Evolutionary conservation across 2,888 invertebrate species (phyloP).

Genomic region (Drosophila cognata): DNA sequence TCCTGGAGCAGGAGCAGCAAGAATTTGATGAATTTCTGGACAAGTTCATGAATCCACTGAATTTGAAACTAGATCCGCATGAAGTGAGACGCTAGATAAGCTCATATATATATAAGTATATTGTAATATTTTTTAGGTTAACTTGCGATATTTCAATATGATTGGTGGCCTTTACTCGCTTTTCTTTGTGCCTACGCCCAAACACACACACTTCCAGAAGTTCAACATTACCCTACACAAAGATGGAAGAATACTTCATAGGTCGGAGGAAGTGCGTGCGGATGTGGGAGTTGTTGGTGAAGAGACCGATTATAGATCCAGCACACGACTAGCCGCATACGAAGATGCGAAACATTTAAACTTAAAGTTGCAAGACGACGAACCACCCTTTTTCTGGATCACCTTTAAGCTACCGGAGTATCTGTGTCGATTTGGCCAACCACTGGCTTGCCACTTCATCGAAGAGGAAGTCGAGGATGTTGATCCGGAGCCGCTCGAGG

Average conservation of each 20-base stretch:
- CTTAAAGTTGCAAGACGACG: constrained; percentile 28
- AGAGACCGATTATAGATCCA: not conserved
- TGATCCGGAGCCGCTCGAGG: not conserved
- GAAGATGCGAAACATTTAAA: not conserved
- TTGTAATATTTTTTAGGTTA: constrained; percentile 65
- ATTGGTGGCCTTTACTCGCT: constrained; percentile 81
- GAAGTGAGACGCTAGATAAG: constrained; percentile 61
- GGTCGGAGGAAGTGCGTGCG: constrained; percentile 28
- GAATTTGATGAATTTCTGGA: constrained; percentile 57
- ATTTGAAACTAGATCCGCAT: constrained; percentile 50
- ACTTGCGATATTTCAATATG: constrained; percentile 75
- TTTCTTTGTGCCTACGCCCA: constrained; percentile 72
- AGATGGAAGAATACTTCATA: constrained; percentile 49
- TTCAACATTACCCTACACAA: constrained; percentile 77
- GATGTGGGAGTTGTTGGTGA: not conserved
- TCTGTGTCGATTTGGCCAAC: constrained; percentile 77
- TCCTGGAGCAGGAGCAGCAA: constrained; percentile 58
- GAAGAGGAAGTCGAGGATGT: constrained; percentile 56
- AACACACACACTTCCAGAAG: constrained; percentile 56
- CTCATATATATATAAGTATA: not conserved
- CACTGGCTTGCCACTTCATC: constrained; percentile 77
- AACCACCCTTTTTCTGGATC: constrained; percentile 70
- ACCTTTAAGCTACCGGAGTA: constrained; percentile 70
- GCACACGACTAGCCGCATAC: no score
- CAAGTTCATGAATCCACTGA: constrained; percentile 55